Evolutionary conservation across 2,113 vertebrate genomes (phyloP).

Genomic region (Larimichthys polyactis): DNA sequence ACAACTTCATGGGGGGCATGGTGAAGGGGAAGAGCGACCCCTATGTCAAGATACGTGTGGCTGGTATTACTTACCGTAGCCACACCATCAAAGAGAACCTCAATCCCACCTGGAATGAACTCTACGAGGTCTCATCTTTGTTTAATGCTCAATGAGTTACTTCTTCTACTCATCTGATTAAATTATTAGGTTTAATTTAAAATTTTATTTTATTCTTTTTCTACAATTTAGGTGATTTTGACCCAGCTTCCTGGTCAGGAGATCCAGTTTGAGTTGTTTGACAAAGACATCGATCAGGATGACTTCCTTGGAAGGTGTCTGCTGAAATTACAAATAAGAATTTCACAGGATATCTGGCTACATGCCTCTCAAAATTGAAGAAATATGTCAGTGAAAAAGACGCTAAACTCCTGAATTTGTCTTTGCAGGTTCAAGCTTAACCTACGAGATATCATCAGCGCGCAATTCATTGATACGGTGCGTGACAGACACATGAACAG

Average conservation of each 20-base stretch:
- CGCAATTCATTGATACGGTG: constrained; percentile 88
- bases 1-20: constrained; percentile 92
- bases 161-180: not conserved
- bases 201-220: not conserved
- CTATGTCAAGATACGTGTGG: constrained; percentile 89
- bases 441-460: constrained; percentile 85
- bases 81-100: constrained; percentile 92
- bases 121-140: constrained; percentile 86
- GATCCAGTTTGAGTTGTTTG: constrained; percentile 90
- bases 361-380: not conserved
- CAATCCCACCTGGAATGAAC: constrained; percentile 92
- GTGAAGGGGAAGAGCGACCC: constrained; percentile 95
- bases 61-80: constrained; percentile 88
- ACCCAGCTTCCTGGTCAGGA: constrained; percentile 91
- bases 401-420: not conserved
- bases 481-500: constrained; percentile 20
- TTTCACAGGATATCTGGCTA: not conserved
- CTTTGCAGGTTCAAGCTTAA: constrained; percentile 88
- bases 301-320: constrained; percentile 92
- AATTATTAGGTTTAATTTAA: not conserved
- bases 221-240: constrained; percentile 85
- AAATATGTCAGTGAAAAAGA: not conserved
- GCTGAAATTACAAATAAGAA: not conserved
- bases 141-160: not conserved
- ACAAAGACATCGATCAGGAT: constrained; percentile 93